These are phyloP conservation scores for Agrotis clavis DNA, from an alignment of 2,888 invertebrate species.

Conservation along the genomic window DNA sequence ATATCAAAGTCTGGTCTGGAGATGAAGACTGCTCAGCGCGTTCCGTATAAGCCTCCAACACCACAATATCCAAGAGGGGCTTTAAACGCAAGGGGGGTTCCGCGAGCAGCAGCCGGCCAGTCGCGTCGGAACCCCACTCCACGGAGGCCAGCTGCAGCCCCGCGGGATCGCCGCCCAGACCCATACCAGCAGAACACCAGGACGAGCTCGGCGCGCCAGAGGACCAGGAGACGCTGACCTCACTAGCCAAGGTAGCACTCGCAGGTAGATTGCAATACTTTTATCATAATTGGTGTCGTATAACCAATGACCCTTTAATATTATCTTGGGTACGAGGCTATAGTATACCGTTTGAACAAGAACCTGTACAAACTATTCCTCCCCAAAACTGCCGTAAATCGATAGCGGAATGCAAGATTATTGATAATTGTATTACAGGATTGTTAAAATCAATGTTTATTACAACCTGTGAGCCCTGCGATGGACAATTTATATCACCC, in stretches of 20 bases:
- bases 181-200: background rate
- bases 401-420: background rate
- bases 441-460: slow-evolving; percentile 11
- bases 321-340: slow-evolving; percentile 15
- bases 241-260: no score
- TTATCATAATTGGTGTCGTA: no score
- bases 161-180: background rate
- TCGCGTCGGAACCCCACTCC: slow-evolving; percentile 10
- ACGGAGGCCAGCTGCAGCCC: slow-evolving; percentile 4
- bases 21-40: no score
- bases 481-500: slow-evolving; percentile 1
- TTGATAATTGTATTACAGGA: slow-evolving; percentile 12
- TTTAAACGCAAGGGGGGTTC: slow-evolving; percentile 28
- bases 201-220: no score
- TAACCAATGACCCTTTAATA: no score
- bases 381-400: no score
- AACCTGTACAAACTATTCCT: background rate
- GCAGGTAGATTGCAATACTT: no score
- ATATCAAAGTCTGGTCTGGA: slow-evolving; percentile 10
- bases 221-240: no score
- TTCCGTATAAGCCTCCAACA: background rate
- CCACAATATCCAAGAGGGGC: background rate
- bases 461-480: slow-evolving; percentile 13
- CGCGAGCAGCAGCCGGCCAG: slow-evolving; percentile 13
- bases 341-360: slow-evolving; percentile 7